Evolutionary conservation across 2,113 vertebrate genomes (phyloP).

Genomic region (Elephas maximus): DNA sequence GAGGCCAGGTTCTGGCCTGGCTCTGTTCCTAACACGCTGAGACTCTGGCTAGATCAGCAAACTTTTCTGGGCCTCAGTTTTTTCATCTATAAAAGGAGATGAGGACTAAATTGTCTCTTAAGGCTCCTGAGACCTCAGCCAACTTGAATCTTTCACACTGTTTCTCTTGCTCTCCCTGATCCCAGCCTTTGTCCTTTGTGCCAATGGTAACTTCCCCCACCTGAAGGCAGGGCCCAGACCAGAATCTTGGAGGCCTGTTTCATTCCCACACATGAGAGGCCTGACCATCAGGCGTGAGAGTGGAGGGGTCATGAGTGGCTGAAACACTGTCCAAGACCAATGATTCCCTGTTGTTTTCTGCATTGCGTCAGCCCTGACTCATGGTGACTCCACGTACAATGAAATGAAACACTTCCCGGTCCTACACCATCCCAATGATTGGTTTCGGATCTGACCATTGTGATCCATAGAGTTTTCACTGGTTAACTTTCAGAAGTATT

Average conservation of each 20-base stretch:
- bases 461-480: not conserved
- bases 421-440: not conserved
- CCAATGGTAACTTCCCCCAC: not conserved
- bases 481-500: not conserved
- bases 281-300: rapidly evolving
- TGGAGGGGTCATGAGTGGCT: not conserved
- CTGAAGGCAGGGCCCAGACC: not conserved
- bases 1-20: not conserved
- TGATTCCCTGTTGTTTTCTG: not conserved
- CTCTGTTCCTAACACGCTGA: not conserved
- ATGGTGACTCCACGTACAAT: not conserved
- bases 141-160: not conserved
- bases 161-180: not conserved
- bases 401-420: not conserved
- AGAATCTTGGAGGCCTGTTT: not conserved
- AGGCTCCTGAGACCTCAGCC: not conserved
- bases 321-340: not conserved
- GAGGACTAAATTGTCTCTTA: not conserved
- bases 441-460: not conserved
- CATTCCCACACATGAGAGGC: not conserved
- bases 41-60: not conserved
- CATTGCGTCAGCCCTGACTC: not conserved
- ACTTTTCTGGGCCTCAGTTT: not conserved
- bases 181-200: not conserved
- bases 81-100: not conserved